These are phyloP conservation scores for Daphoenositta chrysoptera DNA, from an alignment of 2,113 vertebrate genomes.

Conservation along the genomic window DNA sequence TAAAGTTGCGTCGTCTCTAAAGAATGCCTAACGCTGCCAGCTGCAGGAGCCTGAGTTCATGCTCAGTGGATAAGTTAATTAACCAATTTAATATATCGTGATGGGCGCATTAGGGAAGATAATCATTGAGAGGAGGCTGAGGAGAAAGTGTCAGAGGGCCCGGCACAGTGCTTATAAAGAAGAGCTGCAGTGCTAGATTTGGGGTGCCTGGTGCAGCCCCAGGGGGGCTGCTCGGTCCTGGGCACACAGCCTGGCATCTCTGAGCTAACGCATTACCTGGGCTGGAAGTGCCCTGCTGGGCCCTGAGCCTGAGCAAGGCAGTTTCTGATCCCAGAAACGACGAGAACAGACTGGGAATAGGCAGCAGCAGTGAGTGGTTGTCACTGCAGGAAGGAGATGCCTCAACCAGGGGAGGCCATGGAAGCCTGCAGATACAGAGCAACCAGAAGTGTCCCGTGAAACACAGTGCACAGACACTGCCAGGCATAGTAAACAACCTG, in stretches of 20 bases:
- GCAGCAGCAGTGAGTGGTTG: neutral
- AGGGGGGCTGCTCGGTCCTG: neutral
- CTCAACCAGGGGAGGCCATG: neutral
- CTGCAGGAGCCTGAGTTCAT: neutral
- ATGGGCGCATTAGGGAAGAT: neutral
- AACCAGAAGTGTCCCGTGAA: neutral
- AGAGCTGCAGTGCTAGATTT: neutral
- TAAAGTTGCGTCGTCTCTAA: neutral
- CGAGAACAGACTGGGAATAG: neutral
- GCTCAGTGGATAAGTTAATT: constrained; percentile 20
- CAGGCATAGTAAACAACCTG: neutral
- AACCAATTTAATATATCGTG: neutral
- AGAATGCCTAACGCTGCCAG: neutral
- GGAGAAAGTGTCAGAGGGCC: neutral
- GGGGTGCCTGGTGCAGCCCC: neutral
- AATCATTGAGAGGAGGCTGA: neutral
- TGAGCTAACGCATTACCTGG: neutral
- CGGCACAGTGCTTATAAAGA: neutral
- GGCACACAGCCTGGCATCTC: neutral
- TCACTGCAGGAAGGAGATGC: neutral
- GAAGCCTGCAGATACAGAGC: neutral
- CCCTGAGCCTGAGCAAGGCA: neutral
- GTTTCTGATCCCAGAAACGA: neutral
- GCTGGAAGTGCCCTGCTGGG: neutral
- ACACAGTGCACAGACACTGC: neutral